phyloP scores from a whole-genome alignment of 2,113 vertebrate species.

The Dipodomys merriami region DNA sequence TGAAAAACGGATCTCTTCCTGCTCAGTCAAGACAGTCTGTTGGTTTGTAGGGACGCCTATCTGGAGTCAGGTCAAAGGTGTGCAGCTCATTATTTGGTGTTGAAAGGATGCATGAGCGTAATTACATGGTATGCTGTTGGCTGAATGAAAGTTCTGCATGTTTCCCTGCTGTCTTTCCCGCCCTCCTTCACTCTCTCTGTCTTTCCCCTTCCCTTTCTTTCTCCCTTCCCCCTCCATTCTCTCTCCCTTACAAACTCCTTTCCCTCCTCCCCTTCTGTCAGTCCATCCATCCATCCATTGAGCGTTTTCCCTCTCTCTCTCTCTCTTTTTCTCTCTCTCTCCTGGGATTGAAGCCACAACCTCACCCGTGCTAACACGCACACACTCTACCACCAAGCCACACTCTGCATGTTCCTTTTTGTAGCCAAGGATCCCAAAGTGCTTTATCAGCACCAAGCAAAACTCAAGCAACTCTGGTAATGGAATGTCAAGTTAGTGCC shows the following conservation, averaged over 20 bases:
- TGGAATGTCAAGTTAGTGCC: neutral
- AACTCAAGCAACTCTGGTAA: neutral
- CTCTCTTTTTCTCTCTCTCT: neutral
- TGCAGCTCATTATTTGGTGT: neutral
- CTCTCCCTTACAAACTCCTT: no score
- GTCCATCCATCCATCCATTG: no score
- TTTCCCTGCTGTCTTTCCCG: neutral
- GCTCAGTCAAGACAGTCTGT: neutral
- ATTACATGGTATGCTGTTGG: fast-evolving
- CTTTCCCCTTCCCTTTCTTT: no score
- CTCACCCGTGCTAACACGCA: neutral
- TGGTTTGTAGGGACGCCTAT: neutral
- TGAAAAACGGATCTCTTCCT: neutral
- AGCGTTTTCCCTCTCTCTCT: fast-evolving
- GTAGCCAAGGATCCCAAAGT: neutral
- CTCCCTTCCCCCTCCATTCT: no score
- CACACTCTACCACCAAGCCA: neutral
- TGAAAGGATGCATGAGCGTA: neutral
- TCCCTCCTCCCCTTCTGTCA: no score
- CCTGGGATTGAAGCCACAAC: neutral
- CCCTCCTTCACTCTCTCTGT: no score
- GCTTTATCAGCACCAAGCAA: neutral
- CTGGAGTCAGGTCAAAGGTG: neutral
- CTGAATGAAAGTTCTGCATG: neutral
- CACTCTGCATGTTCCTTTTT: neutral